phyloP scores from a whole-genome alignment of 2,797 vertebrate species.

The Onychomys arenicola region DNA sequence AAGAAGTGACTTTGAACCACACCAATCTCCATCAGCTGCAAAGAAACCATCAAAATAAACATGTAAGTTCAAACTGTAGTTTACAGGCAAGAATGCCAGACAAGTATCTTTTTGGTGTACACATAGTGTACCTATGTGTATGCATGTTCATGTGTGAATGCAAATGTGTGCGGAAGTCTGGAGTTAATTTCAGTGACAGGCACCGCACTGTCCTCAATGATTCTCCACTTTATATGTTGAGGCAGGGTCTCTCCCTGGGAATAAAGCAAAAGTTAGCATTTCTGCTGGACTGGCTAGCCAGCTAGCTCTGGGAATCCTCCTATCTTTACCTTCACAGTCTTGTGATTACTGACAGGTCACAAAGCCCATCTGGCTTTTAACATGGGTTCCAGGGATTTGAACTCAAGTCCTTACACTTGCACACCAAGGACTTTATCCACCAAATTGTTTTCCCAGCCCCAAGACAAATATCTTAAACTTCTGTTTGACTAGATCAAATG shows the following conservation, averaged over 20 bases:
- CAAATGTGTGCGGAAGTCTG: neutral
- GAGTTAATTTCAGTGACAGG: neutral
- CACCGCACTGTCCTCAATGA: fast-evolving
- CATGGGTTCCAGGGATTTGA: neutral
- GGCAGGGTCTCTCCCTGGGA: neutral
- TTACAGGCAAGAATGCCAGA: neutral
- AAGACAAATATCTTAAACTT: neutral
- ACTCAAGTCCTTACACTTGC: neutral
- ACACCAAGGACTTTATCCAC: neutral
- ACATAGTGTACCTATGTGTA: neutral
- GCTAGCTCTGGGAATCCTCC: neutral
- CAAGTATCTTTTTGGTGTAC: neutral
- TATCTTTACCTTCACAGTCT: neutral
- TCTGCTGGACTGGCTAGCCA: neutral
- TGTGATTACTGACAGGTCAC: neutral
- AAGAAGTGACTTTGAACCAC: neutral
- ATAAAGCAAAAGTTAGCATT: neutral
- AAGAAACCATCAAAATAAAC: neutral
- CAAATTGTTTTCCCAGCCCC: neutral
- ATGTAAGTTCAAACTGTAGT: neutral
- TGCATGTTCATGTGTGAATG: neutral
- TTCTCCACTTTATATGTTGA: neutral
- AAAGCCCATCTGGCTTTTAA: neutral
- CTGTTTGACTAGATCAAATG: neutral
- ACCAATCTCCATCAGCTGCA: neutral